Evolutionary conservation across 2,888 invertebrate species (phyloP).

Genomic region (Drosophila borborema): DNA sequence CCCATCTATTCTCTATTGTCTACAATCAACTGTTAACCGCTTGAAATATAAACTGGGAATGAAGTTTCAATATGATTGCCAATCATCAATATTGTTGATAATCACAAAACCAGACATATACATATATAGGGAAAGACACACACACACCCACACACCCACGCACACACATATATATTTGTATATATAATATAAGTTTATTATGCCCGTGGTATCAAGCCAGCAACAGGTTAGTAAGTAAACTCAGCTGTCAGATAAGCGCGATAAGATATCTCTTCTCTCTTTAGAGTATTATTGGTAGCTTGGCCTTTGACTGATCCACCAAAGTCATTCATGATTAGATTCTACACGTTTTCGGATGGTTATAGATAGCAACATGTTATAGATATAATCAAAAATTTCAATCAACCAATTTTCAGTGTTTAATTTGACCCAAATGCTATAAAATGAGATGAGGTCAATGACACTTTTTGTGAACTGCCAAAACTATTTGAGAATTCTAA

Average conservation of each 20-base stretch:
- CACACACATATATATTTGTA: neutral
- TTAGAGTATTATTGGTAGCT: neutral
- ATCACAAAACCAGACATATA: conserved; percentile 26
- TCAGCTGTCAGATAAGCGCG: conserved; percentile 45
- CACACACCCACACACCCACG: neutral
- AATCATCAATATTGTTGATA: conserved; percentile 42
- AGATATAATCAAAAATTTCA: neutral
- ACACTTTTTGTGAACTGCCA: neutral
- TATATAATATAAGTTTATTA: conserved; percentile 2
- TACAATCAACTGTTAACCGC: conserved; percentile 11
- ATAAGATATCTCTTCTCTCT: conserved; percentile 43
- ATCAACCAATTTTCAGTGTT: neutral
- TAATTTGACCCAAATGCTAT: neutral
- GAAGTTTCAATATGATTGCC: conserved; percentile 36
- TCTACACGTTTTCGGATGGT: neutral
- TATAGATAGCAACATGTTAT: neutral
- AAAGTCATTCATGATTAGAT: neutral
- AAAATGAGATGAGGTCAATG: neutral
- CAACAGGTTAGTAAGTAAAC: conserved; percentile 26
- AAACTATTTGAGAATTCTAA: neutral
- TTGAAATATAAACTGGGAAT: conserved; percentile 30
- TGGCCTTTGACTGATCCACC: neutral
- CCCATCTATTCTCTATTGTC: conserved; percentile 25
- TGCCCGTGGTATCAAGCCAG: conserved; percentile 1
- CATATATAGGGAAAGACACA: neutral